A percentile compares a stretch with the other conserved stretches of the same genome.
These are phyloP conservation scores for Salvelinus sp. DNA, from an alignment of 2,113 vertebrate genomes.

Conservation along the genomic window DNA sequence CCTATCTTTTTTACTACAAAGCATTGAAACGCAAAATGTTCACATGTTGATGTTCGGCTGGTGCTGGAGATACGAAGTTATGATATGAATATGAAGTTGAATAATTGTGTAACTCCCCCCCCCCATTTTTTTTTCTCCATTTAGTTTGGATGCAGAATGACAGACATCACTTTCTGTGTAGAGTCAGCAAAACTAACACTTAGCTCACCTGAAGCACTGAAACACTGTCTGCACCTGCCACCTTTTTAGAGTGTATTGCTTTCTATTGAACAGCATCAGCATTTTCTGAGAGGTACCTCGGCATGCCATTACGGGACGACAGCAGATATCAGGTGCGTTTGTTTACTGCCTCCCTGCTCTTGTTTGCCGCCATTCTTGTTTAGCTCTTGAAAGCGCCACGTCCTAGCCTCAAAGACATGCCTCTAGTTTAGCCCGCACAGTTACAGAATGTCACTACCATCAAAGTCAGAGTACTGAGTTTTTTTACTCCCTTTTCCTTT, in stretches of 20 bases:
- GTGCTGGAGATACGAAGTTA: too few relatives aligned
- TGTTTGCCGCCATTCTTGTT: constrained; percentile 32
- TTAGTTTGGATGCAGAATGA: constrained; percentile 13
- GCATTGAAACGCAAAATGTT: too few relatives aligned
- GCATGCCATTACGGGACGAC: constrained; percentile 87
- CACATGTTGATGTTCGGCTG: too few relatives aligned
- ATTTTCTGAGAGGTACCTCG: constrained; percentile 94
- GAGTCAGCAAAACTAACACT: constrained; percentile 12
- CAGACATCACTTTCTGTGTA: constrained; percentile 16
- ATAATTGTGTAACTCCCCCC: too few relatives aligned
- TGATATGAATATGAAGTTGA: too few relatives aligned
- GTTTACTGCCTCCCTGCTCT: constrained; percentile 22
- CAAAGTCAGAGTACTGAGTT: constrained; percentile 37
- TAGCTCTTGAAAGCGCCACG: constrained; percentile 25
- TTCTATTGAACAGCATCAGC: constrained; percentile 82
- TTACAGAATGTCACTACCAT: constrained; percentile 30
- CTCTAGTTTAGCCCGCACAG: constrained; percentile 42
- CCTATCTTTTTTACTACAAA: too few relatives aligned
- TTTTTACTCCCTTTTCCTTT: background rate
- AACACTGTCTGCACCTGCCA: constrained; percentile 1
- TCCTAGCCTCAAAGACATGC: constrained; percentile 30
- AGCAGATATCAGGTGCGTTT: constrained; percentile 87
- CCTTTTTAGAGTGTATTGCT: constrained; percentile 35
- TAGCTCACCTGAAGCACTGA: constrained; percentile 22
- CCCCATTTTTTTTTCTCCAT: constrained; percentile 8